Evolutionary conservation across 2,113 vertebrate species (phyloP).

Genomic region (Takifugu bimaculatus): DNA sequence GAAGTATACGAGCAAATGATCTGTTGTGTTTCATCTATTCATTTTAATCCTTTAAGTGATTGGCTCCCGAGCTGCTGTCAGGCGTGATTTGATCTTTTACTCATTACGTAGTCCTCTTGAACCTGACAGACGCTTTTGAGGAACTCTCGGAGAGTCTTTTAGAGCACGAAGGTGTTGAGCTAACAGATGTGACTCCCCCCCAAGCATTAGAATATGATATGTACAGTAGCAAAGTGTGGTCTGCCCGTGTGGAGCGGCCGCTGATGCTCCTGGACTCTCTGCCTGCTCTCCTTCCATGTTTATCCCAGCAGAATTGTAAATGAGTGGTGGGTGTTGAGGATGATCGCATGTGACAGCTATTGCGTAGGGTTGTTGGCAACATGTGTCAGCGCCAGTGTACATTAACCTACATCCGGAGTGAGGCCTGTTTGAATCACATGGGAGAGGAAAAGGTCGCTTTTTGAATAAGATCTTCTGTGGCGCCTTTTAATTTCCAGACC

Average conservation of each 20-base stretch:
- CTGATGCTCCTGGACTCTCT: constrained; percentile 12
- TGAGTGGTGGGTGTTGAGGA: constrained; percentile 63
- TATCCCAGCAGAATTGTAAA: constrained; percentile 61
- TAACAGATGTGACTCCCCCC: constrained; percentile 41
- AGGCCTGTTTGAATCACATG: constrained; percentile 47
- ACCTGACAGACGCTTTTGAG: constrained; percentile 49
- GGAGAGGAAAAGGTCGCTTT: constrained; percentile 52
- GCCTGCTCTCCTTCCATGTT: constrained; percentile 30
- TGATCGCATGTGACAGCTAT: constrained; percentile 66
- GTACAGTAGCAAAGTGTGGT: constrained; percentile 4
- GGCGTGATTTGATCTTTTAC: constrained; percentile 28
- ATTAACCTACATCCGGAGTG: constrained; percentile 67
- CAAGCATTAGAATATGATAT: constrained; percentile 34
- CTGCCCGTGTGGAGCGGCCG: constrained; percentile 9
- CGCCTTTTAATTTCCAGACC: constrained; percentile 31
- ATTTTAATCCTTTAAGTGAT: constrained; percentile 7
- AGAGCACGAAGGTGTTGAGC: constrained; percentile 30
- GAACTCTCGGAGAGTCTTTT: constrained; percentile 20
- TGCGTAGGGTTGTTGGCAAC: constrained; percentile 66
- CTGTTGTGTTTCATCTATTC: neutral
- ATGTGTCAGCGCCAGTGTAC: constrained; percentile 65
- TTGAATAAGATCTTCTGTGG: constrained; percentile 51
- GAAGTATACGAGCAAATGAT: neutral
- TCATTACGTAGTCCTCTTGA: constrained; percentile 19
- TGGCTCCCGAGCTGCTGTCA: constrained; percentile 23